A percentile compares a stretch with the other conserved stretches of the same genome.
Conservation (phyloP, 1,140 invertebrate species). For the Listronotus oregonensis region DNA sequence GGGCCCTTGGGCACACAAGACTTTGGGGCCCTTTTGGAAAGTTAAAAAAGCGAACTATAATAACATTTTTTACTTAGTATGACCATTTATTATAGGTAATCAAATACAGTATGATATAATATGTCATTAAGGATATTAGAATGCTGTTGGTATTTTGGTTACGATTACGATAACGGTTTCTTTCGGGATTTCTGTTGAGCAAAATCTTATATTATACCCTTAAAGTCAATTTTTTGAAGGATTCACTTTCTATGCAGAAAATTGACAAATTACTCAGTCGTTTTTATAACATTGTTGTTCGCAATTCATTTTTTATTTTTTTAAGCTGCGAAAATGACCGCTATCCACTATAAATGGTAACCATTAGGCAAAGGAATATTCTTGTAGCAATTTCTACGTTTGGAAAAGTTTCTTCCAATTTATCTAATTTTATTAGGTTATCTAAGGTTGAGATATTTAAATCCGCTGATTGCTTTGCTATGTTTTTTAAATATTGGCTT, state of each 20-base stretch:
- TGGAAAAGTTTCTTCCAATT: background rate
- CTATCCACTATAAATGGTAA: background rate
- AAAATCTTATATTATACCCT: background rate
- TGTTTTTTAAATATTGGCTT: too few species aligned
- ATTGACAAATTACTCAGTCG: background rate
- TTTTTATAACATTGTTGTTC: background rate
- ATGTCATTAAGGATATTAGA: too few species aligned
- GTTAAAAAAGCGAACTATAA: too few species aligned
- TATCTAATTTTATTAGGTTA: background rate
- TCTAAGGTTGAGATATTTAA: too few species aligned
- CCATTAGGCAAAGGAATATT: background rate
- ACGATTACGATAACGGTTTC: too few species aligned
- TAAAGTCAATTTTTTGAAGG: background rate
- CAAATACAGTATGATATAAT: too few species aligned
- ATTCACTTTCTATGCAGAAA: background rate
- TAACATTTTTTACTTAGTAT: too few species aligned
- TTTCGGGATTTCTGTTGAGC: background rate
- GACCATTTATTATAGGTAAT: too few species aligned
- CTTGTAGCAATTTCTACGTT: background rate
- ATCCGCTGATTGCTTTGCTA: too few species aligned
- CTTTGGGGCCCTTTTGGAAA: too few species aligned
- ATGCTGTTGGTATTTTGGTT: too few species aligned
- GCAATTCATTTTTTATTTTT: constrained; percentile 1
- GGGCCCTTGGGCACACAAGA: too few species aligned
- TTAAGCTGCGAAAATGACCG: background rate